phyloP scores from a whole-genome alignment of 2,888 invertebrate genomes.

The Trachelus tabidus region DNA sequence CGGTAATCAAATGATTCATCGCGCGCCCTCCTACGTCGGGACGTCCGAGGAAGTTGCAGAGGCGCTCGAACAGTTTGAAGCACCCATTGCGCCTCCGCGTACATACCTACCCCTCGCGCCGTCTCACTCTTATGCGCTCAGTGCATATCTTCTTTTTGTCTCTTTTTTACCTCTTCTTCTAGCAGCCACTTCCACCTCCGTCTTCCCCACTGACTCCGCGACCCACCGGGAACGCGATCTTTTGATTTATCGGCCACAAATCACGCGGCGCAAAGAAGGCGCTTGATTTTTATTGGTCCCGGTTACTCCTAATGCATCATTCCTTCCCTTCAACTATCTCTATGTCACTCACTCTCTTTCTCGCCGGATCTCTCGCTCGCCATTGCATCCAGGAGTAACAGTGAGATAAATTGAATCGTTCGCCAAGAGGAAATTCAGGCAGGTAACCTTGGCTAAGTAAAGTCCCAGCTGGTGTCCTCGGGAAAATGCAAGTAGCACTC shows the following conservation, averaged over 20 bases:
- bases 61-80: conserved; percentile 16
- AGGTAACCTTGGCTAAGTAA: neutral
- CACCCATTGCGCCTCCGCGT: neutral
- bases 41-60: conserved; percentile 34
- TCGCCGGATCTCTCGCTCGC: neutral
- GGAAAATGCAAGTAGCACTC: neutral
- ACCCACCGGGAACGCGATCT: conserved; percentile 14
- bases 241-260: conserved; percentile 51
- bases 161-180: neutral
- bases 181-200: neutral
- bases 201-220: neutral
- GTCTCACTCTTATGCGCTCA: neutral
- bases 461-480: neutral
- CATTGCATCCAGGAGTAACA: neutral
- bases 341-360: neutral
- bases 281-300: conserved; percentile 51
- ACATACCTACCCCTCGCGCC: neutral
- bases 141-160: neutral
- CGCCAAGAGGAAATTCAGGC: neutral
- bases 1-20: conserved; percentile 49
- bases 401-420: neutral
- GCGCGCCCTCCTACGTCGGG: conserved; percentile 19
- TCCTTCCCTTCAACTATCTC: conserved; percentile 15
- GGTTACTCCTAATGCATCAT: conserved; percentile 49
- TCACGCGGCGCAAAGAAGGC: conserved; percentile 41